phyloP scores from a whole-genome alignment of 2,797 vertebrate genomes.

The Syncerus caffer region DNA sequence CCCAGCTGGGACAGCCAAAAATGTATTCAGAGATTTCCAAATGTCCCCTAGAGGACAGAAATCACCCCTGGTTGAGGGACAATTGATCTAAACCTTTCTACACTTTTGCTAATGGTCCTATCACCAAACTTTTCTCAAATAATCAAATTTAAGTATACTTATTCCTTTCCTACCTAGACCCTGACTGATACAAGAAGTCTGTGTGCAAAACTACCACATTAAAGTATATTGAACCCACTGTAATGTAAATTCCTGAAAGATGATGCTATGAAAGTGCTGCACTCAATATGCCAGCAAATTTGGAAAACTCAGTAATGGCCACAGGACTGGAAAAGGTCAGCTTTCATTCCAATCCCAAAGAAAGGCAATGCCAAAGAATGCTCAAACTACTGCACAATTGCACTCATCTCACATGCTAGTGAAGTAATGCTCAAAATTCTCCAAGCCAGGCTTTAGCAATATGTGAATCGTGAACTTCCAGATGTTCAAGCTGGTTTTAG shows the following conservation, averaged over 20 bases:
- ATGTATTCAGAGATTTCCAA: not conserved
- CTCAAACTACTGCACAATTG: no score
- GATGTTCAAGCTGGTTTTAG: no score
- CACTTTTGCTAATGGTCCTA: not conserved
- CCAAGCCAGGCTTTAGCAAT: no score
- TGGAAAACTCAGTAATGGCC: no score
- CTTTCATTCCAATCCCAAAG: no score
- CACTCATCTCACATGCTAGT: no score
- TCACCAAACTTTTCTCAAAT: not conserved
- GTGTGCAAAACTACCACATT: not conserved
- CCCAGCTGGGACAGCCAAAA: not conserved
- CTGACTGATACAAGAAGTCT: not conserved
- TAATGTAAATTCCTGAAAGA: not conserved
- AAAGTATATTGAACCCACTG: not conserved
- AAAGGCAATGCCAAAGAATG: no score
- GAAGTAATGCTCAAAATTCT: no score
- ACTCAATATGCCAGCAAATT: no score
- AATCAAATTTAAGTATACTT: not conserved
- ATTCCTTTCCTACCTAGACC: not conserved
- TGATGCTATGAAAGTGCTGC: no score
- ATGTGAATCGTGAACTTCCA: no score
- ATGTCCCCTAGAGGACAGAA: not conserved
- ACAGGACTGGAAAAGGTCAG: no score
- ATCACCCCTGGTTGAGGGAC: not conserved
- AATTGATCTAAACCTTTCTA: not conserved